Conservation (phyloP, 2,113 vertebrate species). For the Ibidorhyncha struthersii region DNA sequence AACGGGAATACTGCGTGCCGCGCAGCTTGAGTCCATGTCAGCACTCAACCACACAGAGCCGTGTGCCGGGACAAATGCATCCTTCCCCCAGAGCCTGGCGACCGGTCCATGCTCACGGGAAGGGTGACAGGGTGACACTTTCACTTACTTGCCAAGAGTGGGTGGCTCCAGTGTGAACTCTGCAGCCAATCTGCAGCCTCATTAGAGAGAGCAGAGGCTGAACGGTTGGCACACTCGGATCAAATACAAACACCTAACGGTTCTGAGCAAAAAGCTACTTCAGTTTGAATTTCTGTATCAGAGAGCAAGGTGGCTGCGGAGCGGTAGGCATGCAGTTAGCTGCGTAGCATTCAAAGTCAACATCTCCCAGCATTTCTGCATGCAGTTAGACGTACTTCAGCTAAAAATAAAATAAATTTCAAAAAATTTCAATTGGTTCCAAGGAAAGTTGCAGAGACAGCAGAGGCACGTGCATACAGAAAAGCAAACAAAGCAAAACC, state of each 20-base stretch:
- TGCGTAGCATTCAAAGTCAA: neutral
- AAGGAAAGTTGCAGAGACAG: neutral
- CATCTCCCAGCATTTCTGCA: neutral
- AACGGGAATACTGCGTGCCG: neutral
- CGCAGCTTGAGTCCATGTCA: neutral
- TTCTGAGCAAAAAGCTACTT: neutral
- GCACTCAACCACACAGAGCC: neutral
- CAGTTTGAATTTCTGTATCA: neutral
- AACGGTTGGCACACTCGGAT: neutral
- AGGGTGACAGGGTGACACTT: no score
- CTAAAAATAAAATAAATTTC: neutral
- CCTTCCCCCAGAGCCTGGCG: neutral
- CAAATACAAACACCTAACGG: neutral
- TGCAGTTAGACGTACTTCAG: neutral
- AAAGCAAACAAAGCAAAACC: neutral
- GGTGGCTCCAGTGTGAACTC: neutral
- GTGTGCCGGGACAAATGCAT: fast-evolving
- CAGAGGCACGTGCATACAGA: neutral
- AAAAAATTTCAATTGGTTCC: neutral
- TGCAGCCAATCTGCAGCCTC: neutral
- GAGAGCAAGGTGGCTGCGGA: neutral
- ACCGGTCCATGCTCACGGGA: fast-evolving
- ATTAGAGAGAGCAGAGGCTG: neutral
- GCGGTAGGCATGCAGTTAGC: neutral
- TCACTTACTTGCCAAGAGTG: fast-evolving